These are phyloP conservation scores for Dromas ardeola DNA, from an alignment of 2,113 vertebrate genomes.

Conservation along the genomic window DNA sequence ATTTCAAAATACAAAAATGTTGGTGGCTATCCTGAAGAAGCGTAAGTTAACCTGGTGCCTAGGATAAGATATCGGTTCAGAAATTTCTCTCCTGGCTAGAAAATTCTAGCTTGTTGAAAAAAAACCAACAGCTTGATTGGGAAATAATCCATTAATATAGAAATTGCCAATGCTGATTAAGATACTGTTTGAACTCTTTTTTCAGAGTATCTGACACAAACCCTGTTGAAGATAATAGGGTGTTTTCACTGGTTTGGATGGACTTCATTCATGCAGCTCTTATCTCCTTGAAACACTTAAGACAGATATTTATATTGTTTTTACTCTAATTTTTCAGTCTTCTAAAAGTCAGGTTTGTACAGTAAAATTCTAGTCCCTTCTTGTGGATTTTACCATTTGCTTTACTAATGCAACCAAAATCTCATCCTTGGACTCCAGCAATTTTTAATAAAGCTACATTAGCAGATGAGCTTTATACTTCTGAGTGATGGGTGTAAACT, in stretches of 20 bases:
- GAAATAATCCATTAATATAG: background rate
- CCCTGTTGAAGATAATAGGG: background rate
- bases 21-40: background rate
- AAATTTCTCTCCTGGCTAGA: background rate
- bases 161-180: background rate
- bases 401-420: background rate
- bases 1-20: background rate
- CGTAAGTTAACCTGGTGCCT: background rate
- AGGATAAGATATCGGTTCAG: background rate
- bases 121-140: background rate
- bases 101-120: background rate
- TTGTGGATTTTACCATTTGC: background rate
- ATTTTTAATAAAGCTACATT: background rate
- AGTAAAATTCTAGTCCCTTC: background rate
- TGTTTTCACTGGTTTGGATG: background rate
- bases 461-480: background rate
- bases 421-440: background rate
- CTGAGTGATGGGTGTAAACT: background rate
- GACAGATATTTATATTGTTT: background rate
- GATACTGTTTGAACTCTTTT: background rate
- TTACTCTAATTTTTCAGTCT: background rate
- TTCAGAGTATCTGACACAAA: background rate
- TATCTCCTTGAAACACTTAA: background rate
- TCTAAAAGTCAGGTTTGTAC: background rate
- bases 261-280: background rate